Conservation (phyloP, 53 echinoderm and acorn worm species). For the Antedon mediterranea region DNA sequence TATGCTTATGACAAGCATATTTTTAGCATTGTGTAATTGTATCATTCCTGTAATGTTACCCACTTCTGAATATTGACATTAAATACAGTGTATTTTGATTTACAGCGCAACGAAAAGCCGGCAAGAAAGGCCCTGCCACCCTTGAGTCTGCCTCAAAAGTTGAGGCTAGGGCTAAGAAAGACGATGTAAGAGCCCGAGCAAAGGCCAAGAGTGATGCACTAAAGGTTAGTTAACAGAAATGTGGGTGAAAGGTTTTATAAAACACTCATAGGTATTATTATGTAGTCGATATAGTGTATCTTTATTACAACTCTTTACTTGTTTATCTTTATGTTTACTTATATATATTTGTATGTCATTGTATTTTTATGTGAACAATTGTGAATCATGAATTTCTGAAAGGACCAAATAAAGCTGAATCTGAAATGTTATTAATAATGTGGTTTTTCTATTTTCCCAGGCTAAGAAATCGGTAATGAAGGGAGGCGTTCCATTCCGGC, state of each 20-base stretch:
- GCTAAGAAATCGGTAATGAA: slow-evolving; percentile 68
- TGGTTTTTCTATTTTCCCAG: slow-evolving; percentile 1
- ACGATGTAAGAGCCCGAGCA: slow-evolving; percentile 41
- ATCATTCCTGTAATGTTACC: neutral
- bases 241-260: no score
- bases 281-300: no score
- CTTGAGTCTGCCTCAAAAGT: slow-evolving; percentile 79
- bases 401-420: no score
- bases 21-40: neutral
- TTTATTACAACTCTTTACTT: no score
- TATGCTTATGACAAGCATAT: neutral
- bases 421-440: neutral
- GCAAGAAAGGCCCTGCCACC: slow-evolving; percentile 91
- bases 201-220: slow-evolving; percentile 74
- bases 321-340: no score
- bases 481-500: slow-evolving; percentile 39
- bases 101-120: slow-evolving; percentile 76
- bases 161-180: slow-evolving; percentile 71
- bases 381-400: no score
- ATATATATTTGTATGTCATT: no score
- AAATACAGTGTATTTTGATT: neutral
- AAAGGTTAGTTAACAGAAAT: slow-evolving; percentile 26
- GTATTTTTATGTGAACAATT: no score
- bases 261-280: no score
- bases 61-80: no score